phyloP scores from a whole-genome alignment of 1,140 invertebrate genomes.

The Trinorchestia longiramus region DNA sequence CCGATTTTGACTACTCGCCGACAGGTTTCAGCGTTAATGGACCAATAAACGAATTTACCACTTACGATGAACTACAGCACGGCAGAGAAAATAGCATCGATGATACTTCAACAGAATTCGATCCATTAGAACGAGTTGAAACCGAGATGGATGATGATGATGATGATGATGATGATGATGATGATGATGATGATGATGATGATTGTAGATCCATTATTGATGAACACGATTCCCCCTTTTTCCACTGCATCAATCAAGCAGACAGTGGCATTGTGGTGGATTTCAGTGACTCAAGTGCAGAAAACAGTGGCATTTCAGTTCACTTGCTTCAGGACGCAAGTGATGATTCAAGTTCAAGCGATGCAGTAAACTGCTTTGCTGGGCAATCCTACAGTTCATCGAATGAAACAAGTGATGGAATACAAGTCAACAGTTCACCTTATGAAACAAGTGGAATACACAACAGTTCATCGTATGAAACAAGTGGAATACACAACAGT shows the following conservation, averaged over 20 bases:
- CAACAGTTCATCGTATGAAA: no score
- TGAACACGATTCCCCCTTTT: background rate
- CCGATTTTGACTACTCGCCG: background rate
- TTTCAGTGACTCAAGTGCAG: background rate
- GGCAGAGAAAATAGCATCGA: background rate
- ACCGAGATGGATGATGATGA: background rate
- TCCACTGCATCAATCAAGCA: background rate
- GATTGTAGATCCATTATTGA: background rate
- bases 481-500: no score
- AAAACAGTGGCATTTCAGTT: background rate
- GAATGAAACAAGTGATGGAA: no score
- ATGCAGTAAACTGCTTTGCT: background rate
- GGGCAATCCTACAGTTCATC: background rate
- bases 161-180: background rate
- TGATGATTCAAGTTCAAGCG: background rate
- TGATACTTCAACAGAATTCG: no score
- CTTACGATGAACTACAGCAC: background rate
- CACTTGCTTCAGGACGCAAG: background rate
- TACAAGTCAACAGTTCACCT: no score
- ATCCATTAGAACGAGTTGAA: background rate
- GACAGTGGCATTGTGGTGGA: constrained; percentile 28
- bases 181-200: background rate
- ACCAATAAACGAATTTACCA: background rate
- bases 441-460: no score
- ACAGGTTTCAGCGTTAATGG: background rate